phyloP scores from a whole-genome alignment of 2,888 invertebrate species.

The Parapristionchus giblindavisi region DNA sequence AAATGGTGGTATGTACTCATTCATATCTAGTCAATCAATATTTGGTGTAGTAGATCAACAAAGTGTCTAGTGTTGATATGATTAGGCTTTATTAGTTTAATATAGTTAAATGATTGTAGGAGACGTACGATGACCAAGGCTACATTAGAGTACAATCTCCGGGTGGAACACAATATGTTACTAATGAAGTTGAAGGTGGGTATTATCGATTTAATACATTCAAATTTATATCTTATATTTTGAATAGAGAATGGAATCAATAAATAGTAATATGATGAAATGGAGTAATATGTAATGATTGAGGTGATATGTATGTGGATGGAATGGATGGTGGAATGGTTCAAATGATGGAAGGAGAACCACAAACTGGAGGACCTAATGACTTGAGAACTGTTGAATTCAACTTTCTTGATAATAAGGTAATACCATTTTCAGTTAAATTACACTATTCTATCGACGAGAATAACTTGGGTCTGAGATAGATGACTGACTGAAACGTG shows the following conservation, averaged over 20 bases:
- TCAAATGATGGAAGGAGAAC: neutral
- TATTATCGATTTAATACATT: neutral
- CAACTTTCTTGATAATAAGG: conserved; percentile 57
- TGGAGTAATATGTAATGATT: no score
- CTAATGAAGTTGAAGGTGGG: conserved; percentile 12
- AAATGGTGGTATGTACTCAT: neutral
- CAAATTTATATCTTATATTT: neutral
- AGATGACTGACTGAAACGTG: no score
- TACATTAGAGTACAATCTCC: conserved; percentile 41
- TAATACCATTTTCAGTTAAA: no score
- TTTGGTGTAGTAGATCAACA: neutral
- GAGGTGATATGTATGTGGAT: conserved; percentile 35
- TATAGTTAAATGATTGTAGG: neutral
- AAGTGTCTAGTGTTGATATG: neutral
- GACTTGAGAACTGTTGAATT: conserved; percentile 52
- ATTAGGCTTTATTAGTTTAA: neutral
- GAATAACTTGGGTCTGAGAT: neutral
- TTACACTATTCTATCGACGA: neutral
- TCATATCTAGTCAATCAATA: no score
- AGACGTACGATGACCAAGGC: conserved; percentile 16
- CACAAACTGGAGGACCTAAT: neutral
- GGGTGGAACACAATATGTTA: conserved; percentile 39
- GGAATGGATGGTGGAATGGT: conserved; percentile 2
- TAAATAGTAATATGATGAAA: no score
- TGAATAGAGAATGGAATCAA: neutral